Percentiles rank a stretch among this genome's conserved stretches.
These are phyloP conservation scores for Agrilus mali DNA, from an alignment of 2,888 invertebrate genomes.

Conservation along the genomic window DNA sequence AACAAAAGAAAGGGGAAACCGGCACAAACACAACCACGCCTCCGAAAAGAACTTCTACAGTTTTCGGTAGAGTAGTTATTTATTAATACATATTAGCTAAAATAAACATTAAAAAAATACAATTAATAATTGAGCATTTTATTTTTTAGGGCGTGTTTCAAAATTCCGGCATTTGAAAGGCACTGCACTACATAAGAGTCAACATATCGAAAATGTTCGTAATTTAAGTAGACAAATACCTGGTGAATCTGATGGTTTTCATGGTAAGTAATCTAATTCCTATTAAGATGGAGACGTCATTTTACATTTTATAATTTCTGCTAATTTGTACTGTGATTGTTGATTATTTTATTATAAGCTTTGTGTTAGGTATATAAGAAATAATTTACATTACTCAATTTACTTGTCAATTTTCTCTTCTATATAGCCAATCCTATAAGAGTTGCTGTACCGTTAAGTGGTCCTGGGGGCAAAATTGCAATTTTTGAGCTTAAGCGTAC, in stretches of 20 bases:
- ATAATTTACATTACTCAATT: too few relatives aligned
- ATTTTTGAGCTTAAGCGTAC: slow-evolving; percentile 70
- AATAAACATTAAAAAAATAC: too few relatives aligned
- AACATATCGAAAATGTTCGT: slow-evolving; percentile 83
- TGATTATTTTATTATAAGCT: too few relatives aligned
- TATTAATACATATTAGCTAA: too few relatives aligned
- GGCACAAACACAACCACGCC: slow-evolving; percentile 38
- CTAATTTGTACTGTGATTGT: background rate
- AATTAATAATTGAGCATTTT: background rate
- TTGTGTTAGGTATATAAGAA: too few relatives aligned
- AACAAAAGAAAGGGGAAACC: slow-evolving; percentile 30
- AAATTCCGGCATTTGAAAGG: slow-evolving; percentile 91
- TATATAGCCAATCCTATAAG: slow-evolving; percentile 66
- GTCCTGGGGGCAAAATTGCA: slow-evolving; percentile 82
- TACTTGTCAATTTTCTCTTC: background rate
- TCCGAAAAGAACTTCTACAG: slow-evolving; percentile 74
- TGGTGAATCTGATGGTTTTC: slow-evolving; percentile 89
- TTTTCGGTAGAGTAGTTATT: slow-evolving; percentile 51
- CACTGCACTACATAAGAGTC: slow-evolving; percentile 78
- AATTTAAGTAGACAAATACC: slow-evolving; percentile 85
- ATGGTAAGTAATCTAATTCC: slow-evolving; percentile 42
- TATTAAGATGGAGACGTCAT: too few relatives aligned
- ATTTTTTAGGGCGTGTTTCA: slow-evolving; percentile 57
- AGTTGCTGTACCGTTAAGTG: slow-evolving; percentile 81
- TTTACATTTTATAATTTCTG: too few relatives aligned